These are phyloP conservation scores for Chloroceryle inda DNA, from an alignment of 2,797 vertebrate species.

Conservation along the genomic window DNA sequence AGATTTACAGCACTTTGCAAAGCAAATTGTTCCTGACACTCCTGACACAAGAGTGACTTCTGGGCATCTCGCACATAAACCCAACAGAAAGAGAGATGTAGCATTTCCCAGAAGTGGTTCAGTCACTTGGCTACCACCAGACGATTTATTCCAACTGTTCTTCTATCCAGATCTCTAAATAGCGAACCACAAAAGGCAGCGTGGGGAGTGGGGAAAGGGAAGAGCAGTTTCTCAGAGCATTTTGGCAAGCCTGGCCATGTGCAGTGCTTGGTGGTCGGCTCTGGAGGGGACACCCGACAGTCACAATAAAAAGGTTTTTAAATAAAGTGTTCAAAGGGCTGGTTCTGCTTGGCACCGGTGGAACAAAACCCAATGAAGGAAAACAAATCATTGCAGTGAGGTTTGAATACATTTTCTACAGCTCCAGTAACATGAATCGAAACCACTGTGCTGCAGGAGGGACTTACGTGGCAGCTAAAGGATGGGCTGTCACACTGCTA, in stretches of 20 bases:
- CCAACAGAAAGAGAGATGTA: neutral
- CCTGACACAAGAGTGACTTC: neutral
- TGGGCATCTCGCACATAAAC: conserved; percentile 3
- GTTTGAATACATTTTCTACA: neutral
- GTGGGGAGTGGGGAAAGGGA: neutral
- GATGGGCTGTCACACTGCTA: neutral
- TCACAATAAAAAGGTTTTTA: neutral
- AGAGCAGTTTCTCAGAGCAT: conserved; percentile 34
- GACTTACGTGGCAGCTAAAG: neutral
- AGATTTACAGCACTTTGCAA: conserved; percentile 47
- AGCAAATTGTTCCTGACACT: neutral
- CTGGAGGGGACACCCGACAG: neutral
- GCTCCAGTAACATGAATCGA: neutral
- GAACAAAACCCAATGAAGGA: neutral
- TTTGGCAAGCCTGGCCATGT: neutral
- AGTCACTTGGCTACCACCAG: conserved; percentile 24
- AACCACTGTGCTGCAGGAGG: neutral
- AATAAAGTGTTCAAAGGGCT: neutral
- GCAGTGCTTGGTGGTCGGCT: neutral
- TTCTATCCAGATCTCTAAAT: conserved; percentile 5
- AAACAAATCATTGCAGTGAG: neutral
- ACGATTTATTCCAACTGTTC: conserved; percentile 57
- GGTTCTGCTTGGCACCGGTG: neutral
- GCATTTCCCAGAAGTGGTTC: conserved; percentile 48
- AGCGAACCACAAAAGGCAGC: neutral